Base-by-base conservation (phyloP, 2,797 vertebrate species). In the Borostomias antarcticus region DNA sequence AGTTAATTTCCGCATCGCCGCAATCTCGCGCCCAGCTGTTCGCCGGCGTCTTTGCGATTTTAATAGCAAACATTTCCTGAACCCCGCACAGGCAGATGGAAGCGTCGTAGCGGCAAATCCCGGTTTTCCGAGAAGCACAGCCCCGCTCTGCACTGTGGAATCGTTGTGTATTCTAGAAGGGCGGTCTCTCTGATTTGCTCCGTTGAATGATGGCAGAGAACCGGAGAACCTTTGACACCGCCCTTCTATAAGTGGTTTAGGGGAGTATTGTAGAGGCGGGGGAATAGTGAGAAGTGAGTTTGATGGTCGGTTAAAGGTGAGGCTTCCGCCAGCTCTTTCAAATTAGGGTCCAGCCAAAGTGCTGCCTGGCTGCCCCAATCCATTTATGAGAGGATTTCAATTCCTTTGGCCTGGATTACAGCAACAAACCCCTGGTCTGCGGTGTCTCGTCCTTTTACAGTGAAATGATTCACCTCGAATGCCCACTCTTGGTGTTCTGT, bases 21-120 rank as follows among this genome's bases (percentile, higher is more conserved):
- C 64, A 74, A 37, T 80, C 81, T 73, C 73, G 67, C 66, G 40
- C 30, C 61, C 85, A 87, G 83, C 83, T 86, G 85, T 79, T 86
- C 64, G 74, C 60, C 74, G 72, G 68, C 53, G 37, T 53, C 26
- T 3, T 32, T 58, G 9, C 10, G 69, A 78, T 79, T 74, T 35
- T n/a, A n/a, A n/a, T n/a, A n/a, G 72, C 77, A 74, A 66, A 68
- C 51, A 29, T 78, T 67, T 78, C 66, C 60, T 72, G 66, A n/a
- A n/a, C n/a, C n/a, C n/a, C n/a, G n/a, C n/a, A n/a, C n/a, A n/a
- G n/a, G n/a, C n/a, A n/a, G n/a, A n/a, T n/a, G n/a, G n/a, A n/a
- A n/a, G n/a, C n/a, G n/a, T n/a, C n/a, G n/a, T n/a, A n/a, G n/a
- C n/a, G n/a, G n/a, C n/a, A n/a, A n/a, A n/a, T n/a, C n/a, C n/a